phyloP scores from a whole-genome alignment of 2,888 invertebrate genomes.

The Dione juno region DNA sequence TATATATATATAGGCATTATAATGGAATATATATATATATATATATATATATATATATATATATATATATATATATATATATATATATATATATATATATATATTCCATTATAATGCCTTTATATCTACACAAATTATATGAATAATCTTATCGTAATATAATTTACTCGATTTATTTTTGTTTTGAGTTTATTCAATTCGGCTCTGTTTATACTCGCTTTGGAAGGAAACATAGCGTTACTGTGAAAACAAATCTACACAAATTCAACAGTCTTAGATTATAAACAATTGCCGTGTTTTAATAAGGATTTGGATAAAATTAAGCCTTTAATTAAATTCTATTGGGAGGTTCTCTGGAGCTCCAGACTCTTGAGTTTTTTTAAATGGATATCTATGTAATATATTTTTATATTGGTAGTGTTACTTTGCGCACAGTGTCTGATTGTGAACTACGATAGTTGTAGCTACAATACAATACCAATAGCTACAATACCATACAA shows the following conservation, averaged over 20 bases:
- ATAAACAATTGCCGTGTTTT: constrained; percentile 49
- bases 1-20: too few relatives aligned
- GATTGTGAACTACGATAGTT: too few relatives aligned
- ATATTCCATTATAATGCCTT: too few relatives aligned
- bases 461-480: too few relatives aligned
- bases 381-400: constrained; percentile 8
- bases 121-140: not conserved
- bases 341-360: constrained; percentile 43
- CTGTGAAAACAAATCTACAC: constrained; percentile 41
- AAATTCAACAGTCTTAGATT: constrained; percentile 41
- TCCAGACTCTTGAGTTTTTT: constrained; percentile 20
- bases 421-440: too few relatives aligned
- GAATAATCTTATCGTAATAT: constrained; percentile 2
- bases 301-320: constrained; percentile 47
- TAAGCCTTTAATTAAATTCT: constrained; percentile 52
- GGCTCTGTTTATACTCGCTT: constrained; percentile 31
- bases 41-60: too few relatives aligned
- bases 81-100: too few relatives aligned
- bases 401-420: not conserved
- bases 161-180: constrained; percentile 29
- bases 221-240: constrained; percentile 35
- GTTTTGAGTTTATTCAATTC: constrained; percentile 30
- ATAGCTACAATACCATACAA: too few relatives aligned
- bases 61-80: too few relatives aligned
- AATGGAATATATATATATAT: too few relatives aligned